Percentiles rank a stretch among this genome's conserved stretches.
Evolutionary conservation across 2,888 invertebrate genomes (phyloP).

Genomic region (Ennomos quercinarius): DNA sequence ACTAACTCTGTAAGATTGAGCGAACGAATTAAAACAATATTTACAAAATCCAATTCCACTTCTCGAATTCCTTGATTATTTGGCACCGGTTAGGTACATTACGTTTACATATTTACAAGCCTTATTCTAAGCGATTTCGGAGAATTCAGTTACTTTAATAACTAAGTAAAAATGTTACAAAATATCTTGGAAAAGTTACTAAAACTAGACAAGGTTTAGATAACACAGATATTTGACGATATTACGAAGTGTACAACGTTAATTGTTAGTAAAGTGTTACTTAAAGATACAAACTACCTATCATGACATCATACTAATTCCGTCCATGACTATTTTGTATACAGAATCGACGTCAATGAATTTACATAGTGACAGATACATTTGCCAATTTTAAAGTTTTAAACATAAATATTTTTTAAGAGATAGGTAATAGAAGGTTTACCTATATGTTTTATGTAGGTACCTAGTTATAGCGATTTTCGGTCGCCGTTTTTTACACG

Average conservation of each 20-base stretch:
- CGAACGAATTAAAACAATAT: constrained; percentile 47
- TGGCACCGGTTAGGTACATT: constrained; percentile 82
- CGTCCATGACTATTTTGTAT: no score
- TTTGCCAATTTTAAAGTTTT: no score
- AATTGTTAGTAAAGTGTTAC: constrained; percentile 39
- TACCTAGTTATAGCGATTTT: no score
- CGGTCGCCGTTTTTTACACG: no score
- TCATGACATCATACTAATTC: no score
- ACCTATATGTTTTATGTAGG: no score
- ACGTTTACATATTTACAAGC: constrained; percentile 60
- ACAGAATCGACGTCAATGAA: no score
- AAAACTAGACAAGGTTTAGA: constrained; percentile 32
- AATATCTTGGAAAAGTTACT: constrained; percentile 3
- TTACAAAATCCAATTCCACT: constrained; percentile 52
- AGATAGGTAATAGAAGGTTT: no score
- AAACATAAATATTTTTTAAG: no score
- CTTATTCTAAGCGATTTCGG: constrained; percentile 5
- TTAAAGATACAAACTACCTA: neutral
- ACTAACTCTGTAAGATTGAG: constrained; percentile 54
- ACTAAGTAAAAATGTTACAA: neutral
- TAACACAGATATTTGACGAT: constrained; percentile 52
- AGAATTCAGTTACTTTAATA: neutral
- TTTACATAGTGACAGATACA: no score
- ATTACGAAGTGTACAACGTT: constrained; percentile 35
- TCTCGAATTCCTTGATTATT: constrained; percentile 45